Base-by-base conservation (phyloP, 2,797 vertebrate genomes). In the Fundulus diaphanus region DNA sequence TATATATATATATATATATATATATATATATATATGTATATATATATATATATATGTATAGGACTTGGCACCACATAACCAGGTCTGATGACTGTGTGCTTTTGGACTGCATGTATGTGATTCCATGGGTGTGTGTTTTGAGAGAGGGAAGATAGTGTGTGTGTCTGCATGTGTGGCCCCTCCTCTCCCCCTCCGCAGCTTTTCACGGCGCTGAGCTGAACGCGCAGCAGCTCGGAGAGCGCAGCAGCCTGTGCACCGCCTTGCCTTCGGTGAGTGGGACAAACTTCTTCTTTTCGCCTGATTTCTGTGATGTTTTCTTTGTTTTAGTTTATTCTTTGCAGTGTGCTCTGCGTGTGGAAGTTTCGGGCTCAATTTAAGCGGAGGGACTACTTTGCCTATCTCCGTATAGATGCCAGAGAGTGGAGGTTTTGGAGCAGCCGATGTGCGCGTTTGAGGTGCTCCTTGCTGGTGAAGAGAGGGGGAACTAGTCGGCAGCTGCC, bases 221-320 rank as follows among this genome's bases (percentile, higher is more conserved):
- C 79, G 83, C 89, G 88, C 90, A 87, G 51, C 85, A 93, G 83
- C 88, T 79, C 80, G 82, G 85, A 86, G 90, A 90, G 91, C 88
- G 88, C 87, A 90, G 87, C 88, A 90, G 83, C 87, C 85, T 89
- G 89, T 90, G 90, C 84, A 79, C 80, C 83, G 82, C 90, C 74
- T 87, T 75, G 68, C 87, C 86, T 89, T 92, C 91, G 89, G 93
- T 94, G 90, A 94, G 94, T 95, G 84, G 68, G 79, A 88, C 68
- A 85, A 73, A 82, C 76, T 78, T 68, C 57, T 3, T 44, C 4
- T 24, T 70, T 72, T 84, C 37, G 12, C 3, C 68, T 1, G 0
- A 2, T 68, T 57, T 46, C 11, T 3, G 61, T 22, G 13, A 33
- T 11, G 31, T 0, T 1, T 51, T 37, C 16, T 29, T 46, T 0